A percentile compares a stretch with the other conserved stretches of the same genome.
phyloP scores from a whole-genome alignment of 2,113 vertebrate species.

The Ornithorhynchus anatinus region DNA sequence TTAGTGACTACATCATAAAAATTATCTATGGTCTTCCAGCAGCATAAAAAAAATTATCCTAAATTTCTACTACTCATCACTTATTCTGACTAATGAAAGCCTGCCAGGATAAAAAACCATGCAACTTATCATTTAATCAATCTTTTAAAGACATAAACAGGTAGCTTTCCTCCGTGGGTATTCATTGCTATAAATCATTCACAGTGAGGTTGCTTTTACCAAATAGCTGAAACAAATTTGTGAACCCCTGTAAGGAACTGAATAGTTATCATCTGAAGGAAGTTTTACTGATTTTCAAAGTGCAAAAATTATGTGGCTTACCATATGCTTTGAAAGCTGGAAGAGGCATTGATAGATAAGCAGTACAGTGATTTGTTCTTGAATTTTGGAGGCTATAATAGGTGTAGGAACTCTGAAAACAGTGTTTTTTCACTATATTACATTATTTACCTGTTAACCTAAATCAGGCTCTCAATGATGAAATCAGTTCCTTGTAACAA shows the following conservation, averaged over 20 bases:
- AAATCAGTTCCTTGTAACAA: too few relatives aligned
- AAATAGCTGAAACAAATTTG: background rate
- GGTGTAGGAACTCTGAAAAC: background rate
- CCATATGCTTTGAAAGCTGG: background rate
- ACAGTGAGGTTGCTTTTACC: background rate
- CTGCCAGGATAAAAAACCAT: background rate
- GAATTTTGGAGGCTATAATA: background rate
- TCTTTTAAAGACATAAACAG: background rate
- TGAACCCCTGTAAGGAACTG: constrained; percentile 4
- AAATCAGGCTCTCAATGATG: too few relatives aligned
- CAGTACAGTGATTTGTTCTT: background rate
- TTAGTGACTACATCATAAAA: too few relatives aligned
- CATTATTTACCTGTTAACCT: too few relatives aligned
- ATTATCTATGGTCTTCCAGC: too few relatives aligned
- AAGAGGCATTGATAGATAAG: background rate
- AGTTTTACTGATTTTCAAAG: constrained; percentile 2
- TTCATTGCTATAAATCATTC: background rate
- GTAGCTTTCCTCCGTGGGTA: background rate
- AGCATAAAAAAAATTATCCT: too few relatives aligned
- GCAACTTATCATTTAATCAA: background rate
- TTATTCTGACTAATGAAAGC: background rate
- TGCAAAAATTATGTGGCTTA: constrained; percentile 17
- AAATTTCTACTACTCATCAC: too few relatives aligned
- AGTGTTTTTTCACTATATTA: too few relatives aligned
- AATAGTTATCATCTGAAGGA: constrained; percentile 25